phyloP scores from a whole-genome alignment of 2,888 invertebrate genomes.

The Eilema griseolum region DNA sequence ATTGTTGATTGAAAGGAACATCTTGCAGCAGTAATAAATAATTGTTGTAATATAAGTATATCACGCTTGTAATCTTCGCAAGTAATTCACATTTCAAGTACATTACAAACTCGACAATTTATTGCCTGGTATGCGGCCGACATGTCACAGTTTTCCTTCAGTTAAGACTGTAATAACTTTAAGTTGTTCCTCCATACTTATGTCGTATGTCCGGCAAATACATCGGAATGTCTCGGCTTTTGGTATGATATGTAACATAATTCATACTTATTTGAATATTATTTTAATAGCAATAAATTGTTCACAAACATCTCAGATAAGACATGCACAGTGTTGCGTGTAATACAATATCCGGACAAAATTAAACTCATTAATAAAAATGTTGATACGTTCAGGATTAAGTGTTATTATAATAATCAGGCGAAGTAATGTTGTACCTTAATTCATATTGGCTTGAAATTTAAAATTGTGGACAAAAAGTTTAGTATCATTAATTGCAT shows the following conservation, averaged over 20 bases:
- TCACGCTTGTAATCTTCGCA: slow-evolving; percentile 18
- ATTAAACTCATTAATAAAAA: slow-evolving; percentile 22
- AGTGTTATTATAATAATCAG: neutral
- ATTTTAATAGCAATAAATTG: slow-evolving; percentile 27
- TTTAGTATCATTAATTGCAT: slow-evolving; percentile 53
- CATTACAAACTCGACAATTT: slow-evolving; percentile 26
- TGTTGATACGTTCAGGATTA: slow-evolving; percentile 27
- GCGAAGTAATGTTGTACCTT: slow-evolving; percentile 28
- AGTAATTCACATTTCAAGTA: slow-evolving; percentile 26
- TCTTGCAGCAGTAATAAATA: neutral
- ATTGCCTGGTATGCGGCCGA: slow-evolving; percentile 27
- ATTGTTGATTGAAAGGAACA: slow-evolving; percentile 1
- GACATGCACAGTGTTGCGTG: slow-evolving; percentile 22
- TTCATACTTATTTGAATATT: slow-evolving; percentile 29
- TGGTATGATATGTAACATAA: slow-evolving; percentile 23
- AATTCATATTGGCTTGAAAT: slow-evolving; percentile 40
- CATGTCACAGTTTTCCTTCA: slow-evolving; percentile 28
- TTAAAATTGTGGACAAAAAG: slow-evolving; percentile 41
- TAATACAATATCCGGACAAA: slow-evolving; percentile 8
- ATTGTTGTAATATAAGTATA: neutral
- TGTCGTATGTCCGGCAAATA: slow-evolving; percentile 30
- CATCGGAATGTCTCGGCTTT: slow-evolving; percentile 26
- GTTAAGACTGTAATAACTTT: slow-evolving; percentile 25
- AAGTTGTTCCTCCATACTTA: slow-evolving; percentile 23
- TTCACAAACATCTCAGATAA: slow-evolving; percentile 21